Evolutionary conservation across 2,888 invertebrate species (phyloP), one percentile per base, ranked within the genome.

Genomic region (Fragum whitleyi): DNA sequence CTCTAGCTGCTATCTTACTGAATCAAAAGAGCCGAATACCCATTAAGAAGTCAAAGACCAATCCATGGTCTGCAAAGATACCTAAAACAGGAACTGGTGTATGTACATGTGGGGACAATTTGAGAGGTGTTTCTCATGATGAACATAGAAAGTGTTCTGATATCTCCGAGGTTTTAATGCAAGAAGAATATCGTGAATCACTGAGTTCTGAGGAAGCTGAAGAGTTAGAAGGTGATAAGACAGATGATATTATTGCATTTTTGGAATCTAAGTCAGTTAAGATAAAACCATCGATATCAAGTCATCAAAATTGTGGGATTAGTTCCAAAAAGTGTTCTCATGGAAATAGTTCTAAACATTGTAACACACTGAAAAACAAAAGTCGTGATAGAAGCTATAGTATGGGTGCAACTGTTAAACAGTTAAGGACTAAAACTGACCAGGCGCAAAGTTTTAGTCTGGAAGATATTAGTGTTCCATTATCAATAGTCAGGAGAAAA

Each of bases 11-110:
- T 6, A 2, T 77, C 1, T 19, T 77, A 51, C 57, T 79, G 55
- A 81, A 61, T 57, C 76, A 75, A 36, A 78, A 69, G 73, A 62
- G 70, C n/a, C 68, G 72, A 67, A 74, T 83, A 39, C 82, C 82
- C 7, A 55, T 83, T 2, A 85, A 77, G 47, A 79, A 77, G 62
- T 76, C 73, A 23, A 79, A 72, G 26, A 79, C 79, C 42, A 84
- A 81, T 62, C 81, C 77, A n/a, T 84, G 84, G 84, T 39, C 84
- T 5, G 72, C 65, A 16, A 81, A 77, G 70, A 72, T 85, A 14
- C 85, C 85, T 1, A 82, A 77, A 26, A 36, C 85, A 6, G 81
- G 81, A 1, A 72, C 79, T 7, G 84, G 84, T 68, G 84, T 85
- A 3, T 85, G 84, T 74, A 75, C 79, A 39, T 85, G 85, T 73